These are phyloP conservation scores for Arrhopalites spinosus DNA, from an alignment of 2,888 invertebrate species.

Conservation along the genomic window DNA sequence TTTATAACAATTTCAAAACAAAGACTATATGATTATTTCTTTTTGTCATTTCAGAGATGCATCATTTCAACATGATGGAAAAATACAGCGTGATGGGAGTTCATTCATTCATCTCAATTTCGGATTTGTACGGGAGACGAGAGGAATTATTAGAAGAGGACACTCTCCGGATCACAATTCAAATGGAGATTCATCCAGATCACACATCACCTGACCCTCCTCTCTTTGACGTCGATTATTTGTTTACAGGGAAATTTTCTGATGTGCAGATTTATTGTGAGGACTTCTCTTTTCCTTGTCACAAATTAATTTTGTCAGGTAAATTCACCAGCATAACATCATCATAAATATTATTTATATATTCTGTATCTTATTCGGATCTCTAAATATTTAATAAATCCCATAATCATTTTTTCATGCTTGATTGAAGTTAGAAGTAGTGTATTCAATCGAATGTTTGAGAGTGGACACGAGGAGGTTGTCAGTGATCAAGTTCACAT, in stretches of 20 bases:
- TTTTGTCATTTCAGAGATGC: too few species aligned
- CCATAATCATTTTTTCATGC: too few species aligned
- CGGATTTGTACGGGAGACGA: slow-evolving; percentile 2
- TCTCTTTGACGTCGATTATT: background rate
- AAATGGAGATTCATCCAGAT: slow-evolving; percentile 9
- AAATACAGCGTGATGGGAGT: slow-evolving; percentile 4
- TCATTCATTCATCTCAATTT: slow-evolving; percentile 2
- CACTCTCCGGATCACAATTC: background rate
- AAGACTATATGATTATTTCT: too few species aligned
- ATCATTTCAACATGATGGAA: background rate
- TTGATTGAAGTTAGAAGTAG: background rate
- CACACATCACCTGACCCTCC: background rate
- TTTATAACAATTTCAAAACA: too few species aligned
- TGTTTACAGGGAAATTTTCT: background rate
- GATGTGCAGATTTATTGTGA: slow-evolving; percentile 10
- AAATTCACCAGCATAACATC: too few species aligned
- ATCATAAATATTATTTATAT: too few species aligned
- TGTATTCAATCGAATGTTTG: slow-evolving; percentile 11
- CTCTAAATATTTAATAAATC: too few species aligned
- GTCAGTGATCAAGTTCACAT: background rate
- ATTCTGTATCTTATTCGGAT: too few species aligned
- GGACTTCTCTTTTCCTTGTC: background rate
- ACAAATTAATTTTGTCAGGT: slow-evolving; percentile 13
- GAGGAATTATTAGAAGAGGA: background rate
- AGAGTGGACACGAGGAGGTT: background rate